Base-by-base conservation (phyloP, 2,888 invertebrate species). In the Morpho deidamia region DNA sequence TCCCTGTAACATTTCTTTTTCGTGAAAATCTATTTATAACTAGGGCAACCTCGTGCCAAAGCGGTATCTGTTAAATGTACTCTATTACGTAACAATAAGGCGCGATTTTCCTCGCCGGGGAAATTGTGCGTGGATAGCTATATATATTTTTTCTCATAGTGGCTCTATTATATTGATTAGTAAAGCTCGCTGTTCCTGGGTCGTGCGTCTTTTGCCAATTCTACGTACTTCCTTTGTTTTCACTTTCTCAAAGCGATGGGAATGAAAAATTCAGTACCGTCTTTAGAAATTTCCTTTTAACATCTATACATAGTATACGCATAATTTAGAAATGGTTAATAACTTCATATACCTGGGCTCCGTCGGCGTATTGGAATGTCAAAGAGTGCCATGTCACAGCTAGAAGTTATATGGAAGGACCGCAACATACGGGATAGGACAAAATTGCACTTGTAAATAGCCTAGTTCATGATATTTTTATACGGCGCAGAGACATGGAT, bases 21-120 rank as follows among this genome's bases (percentile, higher is more conserved):
- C 88, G 89, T 86, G 87, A 87, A 89, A 89, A 89, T 89, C 88
- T 89, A 89, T 89, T 89, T 89, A 89, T 89, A 89, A 89, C 85
- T 88, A 88, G 88, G 86, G 83, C 87, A 82, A 77, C 74, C 77
- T 76, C 77, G 78, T 70, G 61, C 67, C 50, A 51, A 64, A 56
- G 59, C 44, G 59, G 60, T 52, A 61, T 61, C 59, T 58, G 58
- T 54, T 59, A 69, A 70, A 64, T 70, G 56, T 60, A 69, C 75
- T 63, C 68, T 76, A 68, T 56, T 55, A 54, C 56, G 54, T 58
- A 47, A 43, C 8, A 9, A 55, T 63, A 66, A 58, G 58, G 58
- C 55, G 53, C 64, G 74, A 57, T 67, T 69, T 72, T 59, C 59
- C 56, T 56, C 68, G 63, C 51, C 34, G 37, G 40, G 53, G 44